Conservation (phyloP, 1,140 invertebrate species). For the Phthorimaea operculella region DNA sequence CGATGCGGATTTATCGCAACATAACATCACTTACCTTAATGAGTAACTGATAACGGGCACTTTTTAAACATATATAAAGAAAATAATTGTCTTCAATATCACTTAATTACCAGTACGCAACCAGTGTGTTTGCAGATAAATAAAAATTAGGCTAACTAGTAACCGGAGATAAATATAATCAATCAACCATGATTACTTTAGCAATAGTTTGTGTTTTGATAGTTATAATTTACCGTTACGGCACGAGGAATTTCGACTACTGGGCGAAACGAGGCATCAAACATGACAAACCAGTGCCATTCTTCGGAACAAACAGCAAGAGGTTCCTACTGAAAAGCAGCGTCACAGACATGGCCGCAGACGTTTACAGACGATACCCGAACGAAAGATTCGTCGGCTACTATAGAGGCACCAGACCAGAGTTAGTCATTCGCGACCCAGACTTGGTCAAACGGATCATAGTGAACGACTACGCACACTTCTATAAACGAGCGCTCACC, state of each 20-base stretch:
- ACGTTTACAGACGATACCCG: constrained; percentile 1
- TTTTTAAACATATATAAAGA: no score
- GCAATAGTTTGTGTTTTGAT: neutral
- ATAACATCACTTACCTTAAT: no score
- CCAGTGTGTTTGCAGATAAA: no score
- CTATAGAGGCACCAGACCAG: neutral
- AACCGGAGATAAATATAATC: neutral
- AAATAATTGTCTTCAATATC: no score
- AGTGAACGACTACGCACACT: neutral
- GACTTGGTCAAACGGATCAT: neutral
- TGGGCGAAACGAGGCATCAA: constrained; percentile 1
- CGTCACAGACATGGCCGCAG: neutral
- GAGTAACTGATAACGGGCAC: no score
- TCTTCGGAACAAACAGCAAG: neutral
- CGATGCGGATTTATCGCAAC: no score
- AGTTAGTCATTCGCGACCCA: constrained; percentile 1
- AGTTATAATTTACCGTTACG: neutral
- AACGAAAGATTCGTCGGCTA: constrained; percentile 1
- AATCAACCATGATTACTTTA: neutral
- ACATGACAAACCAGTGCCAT: constrained; percentile 1
- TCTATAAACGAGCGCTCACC: neutral
- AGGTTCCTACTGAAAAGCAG: neutral
- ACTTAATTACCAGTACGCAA: no score
- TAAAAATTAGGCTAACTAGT: no score
- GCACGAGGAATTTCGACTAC: constrained; percentile 1